Evolutionary conservation across 2,113 vertebrate genomes (phyloP).

Genomic region (Vimba vimba): DNA sequence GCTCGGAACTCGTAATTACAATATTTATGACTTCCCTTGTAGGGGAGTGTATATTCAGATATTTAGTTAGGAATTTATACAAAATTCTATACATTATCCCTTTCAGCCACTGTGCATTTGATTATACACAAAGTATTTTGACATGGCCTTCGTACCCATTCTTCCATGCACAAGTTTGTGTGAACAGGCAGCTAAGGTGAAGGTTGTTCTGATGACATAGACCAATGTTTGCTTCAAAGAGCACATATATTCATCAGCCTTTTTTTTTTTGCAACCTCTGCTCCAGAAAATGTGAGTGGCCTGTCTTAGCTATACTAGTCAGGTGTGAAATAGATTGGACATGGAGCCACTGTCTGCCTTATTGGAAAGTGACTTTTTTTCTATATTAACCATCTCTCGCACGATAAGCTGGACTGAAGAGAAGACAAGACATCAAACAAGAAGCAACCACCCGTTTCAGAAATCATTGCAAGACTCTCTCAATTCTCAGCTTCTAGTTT

Average conservation of each 20-base stretch:
- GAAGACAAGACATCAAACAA: slow-evolving; percentile 14
- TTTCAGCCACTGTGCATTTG: not conserved
- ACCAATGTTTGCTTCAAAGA: not conserved
- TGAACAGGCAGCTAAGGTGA: not conserved
- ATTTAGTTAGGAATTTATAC: not conserved
- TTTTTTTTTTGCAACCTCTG: not conserved
- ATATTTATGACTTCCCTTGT: too few relatives aligned
- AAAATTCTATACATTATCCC: not conserved
- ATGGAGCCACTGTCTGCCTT: not conserved
- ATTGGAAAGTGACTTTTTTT: not conserved
- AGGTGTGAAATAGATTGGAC: slow-evolving; percentile 23
- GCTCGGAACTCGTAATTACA: too few relatives aligned
- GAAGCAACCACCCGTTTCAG: not conserved
- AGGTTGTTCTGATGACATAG: not conserved
- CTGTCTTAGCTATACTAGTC: not conserved
- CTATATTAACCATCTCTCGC: not conserved
- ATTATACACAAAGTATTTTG: not conserved
- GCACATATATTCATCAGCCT: not conserved
- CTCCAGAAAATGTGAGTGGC: not conserved
- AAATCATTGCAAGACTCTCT: not conserved
- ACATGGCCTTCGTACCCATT: not conserved
- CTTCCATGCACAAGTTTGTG: not conserved
- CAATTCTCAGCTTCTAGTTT: not conserved
- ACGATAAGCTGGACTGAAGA: not conserved
- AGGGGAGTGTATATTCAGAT: too few relatives aligned